Percentiles rank a stretch among this genome's conserved stretches.
Evolutionary conservation across 2,113 vertebrate species (phyloP).

Genomic region (Dipodomys merriami): DNA sequence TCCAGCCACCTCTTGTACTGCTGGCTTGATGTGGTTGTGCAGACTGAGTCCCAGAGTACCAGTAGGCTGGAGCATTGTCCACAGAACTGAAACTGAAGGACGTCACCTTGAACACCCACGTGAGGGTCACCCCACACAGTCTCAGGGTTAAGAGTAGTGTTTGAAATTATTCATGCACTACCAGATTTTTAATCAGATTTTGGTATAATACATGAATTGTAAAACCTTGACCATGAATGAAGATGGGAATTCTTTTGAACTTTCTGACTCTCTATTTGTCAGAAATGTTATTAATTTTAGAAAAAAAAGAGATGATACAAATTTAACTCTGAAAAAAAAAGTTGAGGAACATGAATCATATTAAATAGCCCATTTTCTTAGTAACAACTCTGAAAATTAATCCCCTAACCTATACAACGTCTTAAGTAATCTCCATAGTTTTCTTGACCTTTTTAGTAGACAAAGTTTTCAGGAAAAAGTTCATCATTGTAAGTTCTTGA

Average conservation of each 20-base stretch:
- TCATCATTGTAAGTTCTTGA: constrained; percentile 55
- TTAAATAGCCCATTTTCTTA: constrained; percentile 49
- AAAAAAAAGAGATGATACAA: not conserved
- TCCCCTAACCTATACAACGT: not conserved
- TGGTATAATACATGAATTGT: not conserved
- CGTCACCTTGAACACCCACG: accelerated
- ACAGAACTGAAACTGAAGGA: not conserved
- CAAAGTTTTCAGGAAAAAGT: constrained; percentile 53
- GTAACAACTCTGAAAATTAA: constrained; percentile 33
- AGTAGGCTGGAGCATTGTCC: not conserved
- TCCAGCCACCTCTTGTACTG: not conserved
- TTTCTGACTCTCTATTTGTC: not conserved
- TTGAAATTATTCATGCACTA: not conserved
- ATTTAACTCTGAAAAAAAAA: not conserved
- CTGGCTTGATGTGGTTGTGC: not conserved
- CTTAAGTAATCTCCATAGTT: constrained; percentile 29
- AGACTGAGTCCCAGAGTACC: not conserved
- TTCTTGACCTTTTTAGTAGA: constrained; percentile 59
- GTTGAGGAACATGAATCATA: not conserved
- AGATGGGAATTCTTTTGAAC: not conserved
- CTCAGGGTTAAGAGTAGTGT: not conserved
- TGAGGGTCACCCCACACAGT: not conserved
- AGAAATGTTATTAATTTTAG: not conserved
- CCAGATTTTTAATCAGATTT: not conserved
- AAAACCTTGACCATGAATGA: not conserved